Evolutionary conservation across 2,797 vertebrate species (phyloP), one percentile per base, ranked within the genome.

Genomic region (Gallirallus australis): DNA sequence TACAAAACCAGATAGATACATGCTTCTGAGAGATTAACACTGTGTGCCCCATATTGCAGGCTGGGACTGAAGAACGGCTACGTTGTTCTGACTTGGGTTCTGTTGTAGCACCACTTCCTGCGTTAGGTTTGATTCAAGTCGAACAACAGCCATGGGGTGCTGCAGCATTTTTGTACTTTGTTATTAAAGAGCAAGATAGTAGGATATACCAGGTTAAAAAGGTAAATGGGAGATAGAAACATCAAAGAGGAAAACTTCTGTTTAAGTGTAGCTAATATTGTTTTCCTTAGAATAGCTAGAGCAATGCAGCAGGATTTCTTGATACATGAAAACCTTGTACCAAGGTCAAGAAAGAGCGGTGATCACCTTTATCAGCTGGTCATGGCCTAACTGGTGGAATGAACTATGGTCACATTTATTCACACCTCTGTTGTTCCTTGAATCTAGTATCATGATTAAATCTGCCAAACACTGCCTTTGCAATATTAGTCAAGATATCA

Each of bases 401-500:
- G 86, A 95, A 37, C 95, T 77, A 42, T 71, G 82, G 52, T 77
- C 81, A 68, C 48, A 50, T 92, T 35, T 71, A 47, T 71, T 94
- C 90, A 77, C 33, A 70, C 39, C 37, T 82, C 60, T 79, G 11
- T 81, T 96, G 82, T 61, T 79, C 79, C 86, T 82, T 31, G 68
- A 85, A 33, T 90, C 78, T 64, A 15, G 48, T 15, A 28, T 59
- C 56, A 30, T 82, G 56, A 94, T 90, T 96, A 89, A 92, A 86
- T 94, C 91, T 89, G 86, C 82, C 90, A 86, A 84, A 70, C 50
- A 16, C 40, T 84, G 66, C 86, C 66, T 89, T 82, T 57, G 68
- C 30, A 82, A 15, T 89, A 85, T 95, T 90, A 89, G 80, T 96
- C 80, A 95, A 88, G 48, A 64, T 91, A 73, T 85, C 91, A 77